Evolutionary conservation across 2,797 vertebrate species (phyloP).

Genomic region (Notamacropus eugenii): DNA sequence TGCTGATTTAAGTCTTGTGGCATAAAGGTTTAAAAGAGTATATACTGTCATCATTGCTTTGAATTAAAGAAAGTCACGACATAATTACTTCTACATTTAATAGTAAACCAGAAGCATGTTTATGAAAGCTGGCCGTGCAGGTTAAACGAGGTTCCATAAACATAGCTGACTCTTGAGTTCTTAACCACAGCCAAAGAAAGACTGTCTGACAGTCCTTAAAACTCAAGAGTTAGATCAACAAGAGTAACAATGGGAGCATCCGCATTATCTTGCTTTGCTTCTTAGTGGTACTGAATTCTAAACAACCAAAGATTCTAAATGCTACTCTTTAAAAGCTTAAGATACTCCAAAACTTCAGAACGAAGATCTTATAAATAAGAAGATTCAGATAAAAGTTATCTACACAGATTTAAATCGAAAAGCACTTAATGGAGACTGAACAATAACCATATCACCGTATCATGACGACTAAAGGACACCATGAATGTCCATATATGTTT

Average conservation of each 20-base stretch:
- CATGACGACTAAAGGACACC: neutral
- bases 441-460: neutral
- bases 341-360: neutral
- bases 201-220: neutral
- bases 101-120: slow-evolving; percentile 41
- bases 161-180: slow-evolving; percentile 28
- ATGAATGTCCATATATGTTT: neutral
- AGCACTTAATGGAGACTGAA: neutral
- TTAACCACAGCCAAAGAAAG: neutral
- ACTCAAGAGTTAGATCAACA: slow-evolving; percentile 12
- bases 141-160: slow-evolving; percentile 49
- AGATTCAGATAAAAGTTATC: neutral
- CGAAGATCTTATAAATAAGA: neutral
- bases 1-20: neutral
- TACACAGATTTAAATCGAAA: neutral
- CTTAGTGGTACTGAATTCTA: neutral
- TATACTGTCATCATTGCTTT: slow-evolving; percentile 1
- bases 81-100: neutral
- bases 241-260: neutral
- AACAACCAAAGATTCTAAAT: neutral
- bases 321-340: neutral
- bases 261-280: neutral
- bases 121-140: slow-evolving; percentile 17
- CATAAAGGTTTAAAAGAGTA: neutral
- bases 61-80: slow-evolving; percentile 50